These are phyloP conservation scores for Limnephilus rhombicus DNA, from an alignment of 2,888 invertebrate species.

Conservation along the genomic window DNA sequence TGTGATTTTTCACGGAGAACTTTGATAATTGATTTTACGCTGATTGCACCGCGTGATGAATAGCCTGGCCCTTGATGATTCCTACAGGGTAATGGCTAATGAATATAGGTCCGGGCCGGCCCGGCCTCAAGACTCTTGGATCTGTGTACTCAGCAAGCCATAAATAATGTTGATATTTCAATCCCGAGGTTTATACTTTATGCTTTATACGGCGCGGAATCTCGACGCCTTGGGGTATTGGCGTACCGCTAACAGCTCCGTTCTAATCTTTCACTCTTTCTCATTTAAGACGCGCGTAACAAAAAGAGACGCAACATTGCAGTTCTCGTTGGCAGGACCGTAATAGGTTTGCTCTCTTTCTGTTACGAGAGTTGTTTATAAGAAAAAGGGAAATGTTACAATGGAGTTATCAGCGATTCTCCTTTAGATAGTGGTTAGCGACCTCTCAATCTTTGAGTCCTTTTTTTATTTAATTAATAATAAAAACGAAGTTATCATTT, in stretches of 20 bases:
- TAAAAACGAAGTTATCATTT: no score
- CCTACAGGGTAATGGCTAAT: slow-evolving; percentile 54
- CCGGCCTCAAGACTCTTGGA: not conserved
- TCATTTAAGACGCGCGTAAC: not conserved
- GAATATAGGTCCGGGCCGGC: slow-evolving; percentile 48
- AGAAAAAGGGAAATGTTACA: not conserved
- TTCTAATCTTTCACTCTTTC: not conserved
- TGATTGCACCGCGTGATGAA: slow-evolving; percentile 52
- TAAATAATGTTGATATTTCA: slow-evolving; percentile 65
- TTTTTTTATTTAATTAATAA: no score
- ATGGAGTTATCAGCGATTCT: not conserved
- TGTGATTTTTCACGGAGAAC: slow-evolving; percentile 51
- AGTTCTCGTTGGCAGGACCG: not conserved
- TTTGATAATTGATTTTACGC: slow-evolving; percentile 61
- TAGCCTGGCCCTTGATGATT: slow-evolving; percentile 28
- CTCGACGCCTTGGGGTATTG: slow-evolving; percentile 13
- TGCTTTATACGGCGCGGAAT: slow-evolving; percentile 6
- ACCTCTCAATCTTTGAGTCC: no score
- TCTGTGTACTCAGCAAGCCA: slow-evolving; percentile 53
- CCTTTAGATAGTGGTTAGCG: no score
- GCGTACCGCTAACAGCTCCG: not conserved
- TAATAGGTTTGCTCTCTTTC: not conserved
- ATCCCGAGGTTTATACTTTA: slow-evolving; percentile 51
- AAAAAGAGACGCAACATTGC: not conserved
- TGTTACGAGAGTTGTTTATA: not conserved